Conservation (phyloP, 1,140 invertebrate species). For the Rhyacophila brunnea region DNA sequence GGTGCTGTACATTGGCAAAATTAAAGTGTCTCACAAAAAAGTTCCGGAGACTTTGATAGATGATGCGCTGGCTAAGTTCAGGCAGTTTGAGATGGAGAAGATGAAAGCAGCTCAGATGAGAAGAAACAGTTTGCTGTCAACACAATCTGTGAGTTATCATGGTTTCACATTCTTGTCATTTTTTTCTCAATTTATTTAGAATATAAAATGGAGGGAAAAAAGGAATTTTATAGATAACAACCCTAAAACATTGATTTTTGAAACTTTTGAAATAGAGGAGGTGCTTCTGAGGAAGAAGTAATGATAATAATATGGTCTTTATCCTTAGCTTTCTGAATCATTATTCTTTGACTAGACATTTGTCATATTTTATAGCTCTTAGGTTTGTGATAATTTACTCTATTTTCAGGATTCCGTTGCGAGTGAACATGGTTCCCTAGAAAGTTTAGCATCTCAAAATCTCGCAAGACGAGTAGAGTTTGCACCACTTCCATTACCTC, state of each 20-base stretch:
- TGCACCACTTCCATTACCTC: constrained; percentile 21
- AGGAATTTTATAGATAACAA: too few species aligned
- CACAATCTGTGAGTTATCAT: constrained; percentile 41
- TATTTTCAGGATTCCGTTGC: constrained; percentile 45
- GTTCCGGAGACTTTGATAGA: constrained; percentile 88
- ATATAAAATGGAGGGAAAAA: too few species aligned
- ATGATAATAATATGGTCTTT: too few species aligned
- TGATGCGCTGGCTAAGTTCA: constrained; percentile 83
- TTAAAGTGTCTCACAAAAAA: constrained; percentile 79
- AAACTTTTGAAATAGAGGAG: too few species aligned
- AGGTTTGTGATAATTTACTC: background rate
- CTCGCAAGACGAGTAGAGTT: constrained; percentile 28
- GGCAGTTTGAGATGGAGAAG: constrained; percentile 73
- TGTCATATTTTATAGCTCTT: too few species aligned
- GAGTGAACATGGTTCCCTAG: constrained; percentile 42
- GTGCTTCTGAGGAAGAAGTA: too few species aligned
- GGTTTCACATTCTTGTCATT: too few species aligned
- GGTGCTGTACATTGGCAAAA: constrained; percentile 87
- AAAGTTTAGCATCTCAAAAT: constrained; percentile 38
- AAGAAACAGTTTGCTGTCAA: constrained; percentile 48
- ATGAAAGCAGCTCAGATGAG: constrained; percentile 53
- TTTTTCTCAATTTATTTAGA: too few species aligned
- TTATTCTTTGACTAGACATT: too few species aligned
- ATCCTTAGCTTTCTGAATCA: too few species aligned
- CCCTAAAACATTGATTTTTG: too few species aligned